phyloP scores from a whole-genome alignment of 2,888 invertebrate species.

The Stratiomys singularior region DNA sequence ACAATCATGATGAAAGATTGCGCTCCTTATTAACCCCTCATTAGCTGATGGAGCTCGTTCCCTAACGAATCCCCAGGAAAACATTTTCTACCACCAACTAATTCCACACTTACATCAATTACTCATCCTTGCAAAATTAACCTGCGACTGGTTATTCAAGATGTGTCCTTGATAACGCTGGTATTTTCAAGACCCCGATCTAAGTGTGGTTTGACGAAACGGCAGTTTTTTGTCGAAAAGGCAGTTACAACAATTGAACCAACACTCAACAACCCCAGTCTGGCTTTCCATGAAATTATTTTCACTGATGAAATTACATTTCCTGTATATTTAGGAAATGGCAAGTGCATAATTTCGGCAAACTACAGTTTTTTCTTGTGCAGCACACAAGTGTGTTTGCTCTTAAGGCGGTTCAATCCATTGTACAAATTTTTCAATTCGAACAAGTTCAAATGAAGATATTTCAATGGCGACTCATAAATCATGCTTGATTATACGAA shows the following conservation, averaged over 20 bases:
- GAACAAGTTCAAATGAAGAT: constrained; percentile 32
- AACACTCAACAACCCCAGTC: not conserved
- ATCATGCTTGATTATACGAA: constrained; percentile 10
- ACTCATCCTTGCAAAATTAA: constrained; percentile 1
- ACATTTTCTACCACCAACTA: not conserved
- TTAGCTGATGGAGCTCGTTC: not conserved
- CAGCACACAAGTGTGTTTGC: not conserved
- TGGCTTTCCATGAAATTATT: not conserved
- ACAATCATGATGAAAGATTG: not conserved
- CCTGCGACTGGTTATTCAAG: not conserved
- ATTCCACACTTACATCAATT: not conserved
- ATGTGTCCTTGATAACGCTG: not conserved
- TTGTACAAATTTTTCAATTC: not conserved
- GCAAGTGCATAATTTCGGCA: not conserved
- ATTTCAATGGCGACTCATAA: constrained; percentile 21
- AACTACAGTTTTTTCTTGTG: too few species aligned
- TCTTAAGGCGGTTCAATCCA: not conserved
- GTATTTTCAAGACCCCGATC: not conserved
- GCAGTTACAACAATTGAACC: not conserved
- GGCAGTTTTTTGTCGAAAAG: not conserved
- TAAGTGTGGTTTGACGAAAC: not conserved
- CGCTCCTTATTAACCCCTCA: constrained; percentile 17
- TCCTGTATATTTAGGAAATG: not conserved
- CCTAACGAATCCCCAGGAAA: not conserved
- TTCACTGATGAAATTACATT: not conserved